Base-by-base conservation (phyloP, 2,113 vertebrate genomes). In the Chauna torquata region DNA sequence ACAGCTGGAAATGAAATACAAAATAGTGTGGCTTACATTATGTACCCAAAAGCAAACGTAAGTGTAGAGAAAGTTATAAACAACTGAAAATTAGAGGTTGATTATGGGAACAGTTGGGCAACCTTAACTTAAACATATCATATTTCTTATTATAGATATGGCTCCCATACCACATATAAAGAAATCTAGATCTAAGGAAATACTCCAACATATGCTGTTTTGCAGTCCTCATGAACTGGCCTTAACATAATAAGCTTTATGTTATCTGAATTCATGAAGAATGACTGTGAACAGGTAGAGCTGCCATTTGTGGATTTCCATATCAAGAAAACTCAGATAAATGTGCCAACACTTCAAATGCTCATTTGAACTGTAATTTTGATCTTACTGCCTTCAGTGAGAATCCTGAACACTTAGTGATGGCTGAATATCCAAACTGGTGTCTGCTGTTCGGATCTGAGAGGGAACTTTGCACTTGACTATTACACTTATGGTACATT, bases 401-500 rank as follows among this genome's bases (percentile, higher is more conserved):
- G 44, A 84, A 24, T 44, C 27, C 54, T 72, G 78, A 81, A 74
- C 22, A 32, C 5, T 45, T 59, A 52, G 40, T 34, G 52, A 7
- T 2, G 4, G 18, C 54, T 47, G 58, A 58, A 42, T 66, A 62
- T 44, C 50, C 80, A 77, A 84, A 64, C 24, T 49, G 27, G 11
- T 47, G 34, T 81, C 72, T 66, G 13, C 59, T 69, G 45, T 22
- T 27, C 19, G 74, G 25, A 65, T 66, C 65, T 72, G 55, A 54
- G 18, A 58, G 11, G 11, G 8, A 65, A 14, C 28, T 70, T 94
- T 49, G 42, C 54, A 25, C 36, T 82, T 69, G 44, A 59, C 27
- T 71, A 61, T 97, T 92, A 78, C 69, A 83, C 47, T 74, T 92
- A 95, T 90, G 82, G 92, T 88, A 88, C 83, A 91, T 89, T 97